Evolutionary conservation across 2,888 invertebrate species (phyloP).

Genomic region (Leptarthrus brevirostris): DNA sequence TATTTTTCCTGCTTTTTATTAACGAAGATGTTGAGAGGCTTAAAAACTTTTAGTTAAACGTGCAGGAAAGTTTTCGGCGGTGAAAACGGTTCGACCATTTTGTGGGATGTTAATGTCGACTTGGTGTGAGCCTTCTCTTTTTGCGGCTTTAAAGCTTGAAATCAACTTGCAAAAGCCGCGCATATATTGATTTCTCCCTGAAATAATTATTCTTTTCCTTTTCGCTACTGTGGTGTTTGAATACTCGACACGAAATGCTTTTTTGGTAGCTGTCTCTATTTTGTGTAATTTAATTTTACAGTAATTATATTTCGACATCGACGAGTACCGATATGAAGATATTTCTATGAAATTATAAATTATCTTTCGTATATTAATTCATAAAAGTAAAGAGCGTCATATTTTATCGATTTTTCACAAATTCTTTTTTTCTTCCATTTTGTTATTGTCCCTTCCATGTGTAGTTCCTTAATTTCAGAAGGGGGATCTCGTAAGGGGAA

Average conservation of each 20-base stretch:
- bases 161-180: not conserved
- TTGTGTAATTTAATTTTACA: too few relatives aligned
- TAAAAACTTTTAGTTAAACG: not conserved
- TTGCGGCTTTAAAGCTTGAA: not conserved
- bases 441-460: not conserved
- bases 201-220: not conserved
- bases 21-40: not conserved
- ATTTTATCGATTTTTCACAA: constrained; percentile 24
- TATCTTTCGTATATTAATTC: too few relatives aligned
- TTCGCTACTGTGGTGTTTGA: not conserved
- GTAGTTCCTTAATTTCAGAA: not conserved
- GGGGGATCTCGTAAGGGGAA: constrained; percentile 42
- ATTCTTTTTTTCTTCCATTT: not conserved
- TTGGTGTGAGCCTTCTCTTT: not conserved
- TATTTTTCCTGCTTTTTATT: not conserved
- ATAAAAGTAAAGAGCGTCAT: too few relatives aligned
- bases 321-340: too few relatives aligned
- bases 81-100: constrained; percentile 17
- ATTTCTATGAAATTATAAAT: too few relatives aligned
- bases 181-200: constrained; percentile 15
- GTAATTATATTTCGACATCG: too few relatives aligned
- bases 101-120: not conserved
- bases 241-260: too few relatives aligned
- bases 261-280: too few relatives aligned
- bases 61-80: not conserved